Evolutionary conservation across 2,888 invertebrate species (phyloP).

Genomic region (Yponomeuta cagnagella): DNA sequence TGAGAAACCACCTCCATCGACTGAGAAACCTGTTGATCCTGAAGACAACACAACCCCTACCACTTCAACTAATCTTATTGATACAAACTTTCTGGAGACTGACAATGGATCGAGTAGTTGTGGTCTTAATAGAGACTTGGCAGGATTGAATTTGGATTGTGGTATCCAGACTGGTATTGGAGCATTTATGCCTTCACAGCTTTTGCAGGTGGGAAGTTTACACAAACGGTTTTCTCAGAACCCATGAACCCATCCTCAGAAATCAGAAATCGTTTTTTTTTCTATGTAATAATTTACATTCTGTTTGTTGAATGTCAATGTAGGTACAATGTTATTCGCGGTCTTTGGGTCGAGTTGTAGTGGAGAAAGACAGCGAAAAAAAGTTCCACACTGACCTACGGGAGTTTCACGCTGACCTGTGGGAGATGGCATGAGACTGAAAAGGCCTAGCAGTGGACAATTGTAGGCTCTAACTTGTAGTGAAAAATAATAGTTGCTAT

Average conservation of each 20-base stretch:
- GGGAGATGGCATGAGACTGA: no score
- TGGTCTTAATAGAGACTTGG: conserved; percentile 51
- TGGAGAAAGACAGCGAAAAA: no score
- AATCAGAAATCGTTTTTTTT: no score
- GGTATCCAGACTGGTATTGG: conserved; percentile 51
- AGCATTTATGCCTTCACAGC: conserved; percentile 69
- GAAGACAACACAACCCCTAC: conserved; percentile 28
- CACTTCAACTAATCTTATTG: conserved; percentile 46
- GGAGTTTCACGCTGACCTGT: no score
- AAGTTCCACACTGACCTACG: no score
- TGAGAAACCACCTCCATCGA: conserved; percentile 29
- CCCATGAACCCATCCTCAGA: not conserved
- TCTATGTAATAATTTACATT: no score
- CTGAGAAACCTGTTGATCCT: conserved; percentile 22
- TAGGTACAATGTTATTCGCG: no score
- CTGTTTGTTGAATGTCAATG: no score
- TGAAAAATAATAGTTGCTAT: no score
- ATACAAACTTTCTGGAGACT: conserved; percentile 40
- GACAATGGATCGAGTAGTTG: conserved; percentile 27
- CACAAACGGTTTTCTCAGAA: not conserved
- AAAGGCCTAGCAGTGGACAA: no score
- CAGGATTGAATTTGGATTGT: conserved; percentile 51
- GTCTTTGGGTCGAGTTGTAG: no score
- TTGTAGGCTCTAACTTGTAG: no score
- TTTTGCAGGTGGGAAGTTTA: conserved; percentile 51